Conservation (phyloP, 2,113 vertebrate species). For the Clarias macrocephalus region DNA sequence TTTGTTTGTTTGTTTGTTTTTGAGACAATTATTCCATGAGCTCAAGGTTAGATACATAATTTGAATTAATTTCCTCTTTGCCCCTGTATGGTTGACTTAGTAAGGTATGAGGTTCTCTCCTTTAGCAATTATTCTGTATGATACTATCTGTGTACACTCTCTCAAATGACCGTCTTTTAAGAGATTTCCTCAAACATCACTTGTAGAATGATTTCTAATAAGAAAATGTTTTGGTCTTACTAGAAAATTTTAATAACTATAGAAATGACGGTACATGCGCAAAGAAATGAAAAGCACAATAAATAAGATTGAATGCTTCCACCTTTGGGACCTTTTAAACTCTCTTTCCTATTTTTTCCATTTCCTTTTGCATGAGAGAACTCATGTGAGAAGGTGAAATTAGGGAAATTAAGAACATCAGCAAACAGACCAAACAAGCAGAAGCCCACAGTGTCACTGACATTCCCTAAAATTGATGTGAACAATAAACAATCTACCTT, state of each 20-base stretch:
- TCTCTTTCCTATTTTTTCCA: not conserved
- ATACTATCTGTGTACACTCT: constrained; percentile 5
- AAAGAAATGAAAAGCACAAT: constrained; percentile 62
- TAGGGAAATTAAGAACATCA: constrained; percentile 47
- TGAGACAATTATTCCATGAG: not conserved
- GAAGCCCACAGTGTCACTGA: not conserved
- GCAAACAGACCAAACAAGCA: constrained; percentile 65
- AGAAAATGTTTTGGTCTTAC: not conserved
- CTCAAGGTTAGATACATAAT: not conserved
- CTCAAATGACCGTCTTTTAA: not conserved
- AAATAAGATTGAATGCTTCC: constrained; percentile 14
- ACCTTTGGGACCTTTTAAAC: not conserved
- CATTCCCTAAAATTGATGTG: constrained; percentile 7
- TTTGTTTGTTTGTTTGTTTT: too few species aligned
- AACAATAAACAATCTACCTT: constrained; percentile 36
- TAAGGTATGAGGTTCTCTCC: not conserved
- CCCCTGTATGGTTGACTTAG: not conserved
- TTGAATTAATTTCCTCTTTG: not conserved
- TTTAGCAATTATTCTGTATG: not conserved
- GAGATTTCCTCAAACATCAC: not conserved
- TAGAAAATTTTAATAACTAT: constrained; percentile 12
- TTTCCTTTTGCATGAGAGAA: constrained; percentile 38
- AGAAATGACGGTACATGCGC: constrained; percentile 47
- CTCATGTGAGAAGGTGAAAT: constrained; percentile 18
- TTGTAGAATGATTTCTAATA: not conserved